Conservation (phyloP, 2,113 vertebrate species). For the Regulus satrapa region DNA sequence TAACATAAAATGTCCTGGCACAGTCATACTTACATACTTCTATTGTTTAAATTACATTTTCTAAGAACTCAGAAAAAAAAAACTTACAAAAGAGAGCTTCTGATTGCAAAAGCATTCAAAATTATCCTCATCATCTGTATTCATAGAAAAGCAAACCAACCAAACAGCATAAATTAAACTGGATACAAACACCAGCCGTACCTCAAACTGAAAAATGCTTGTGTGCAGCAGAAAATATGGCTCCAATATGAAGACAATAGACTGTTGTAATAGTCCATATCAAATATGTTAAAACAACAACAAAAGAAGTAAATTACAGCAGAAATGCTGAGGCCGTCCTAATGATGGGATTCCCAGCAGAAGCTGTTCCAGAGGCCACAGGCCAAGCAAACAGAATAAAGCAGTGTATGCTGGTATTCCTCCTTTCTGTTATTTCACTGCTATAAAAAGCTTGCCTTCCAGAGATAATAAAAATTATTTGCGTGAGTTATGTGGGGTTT, state of each 20-base stretch:
- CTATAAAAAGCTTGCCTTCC: constrained; percentile 31
- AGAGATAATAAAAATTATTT: constrained; percentile 11
- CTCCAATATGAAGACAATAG: not conserved
- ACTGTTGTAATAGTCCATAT: not conserved
- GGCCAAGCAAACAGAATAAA: constrained; percentile 46
- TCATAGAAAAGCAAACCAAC: not conserved
- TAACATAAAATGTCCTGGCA: constrained; percentile 29
- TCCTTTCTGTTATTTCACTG: not conserved
- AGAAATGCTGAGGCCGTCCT: not conserved
- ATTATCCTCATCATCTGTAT: not conserved
- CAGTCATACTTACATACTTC: not conserved
- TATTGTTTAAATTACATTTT: constrained; percentile 33
- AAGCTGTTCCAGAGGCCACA: constrained; percentile 22
- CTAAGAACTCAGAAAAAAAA: not conserved
- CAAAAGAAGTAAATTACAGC: not conserved
- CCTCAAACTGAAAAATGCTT: not conserved
- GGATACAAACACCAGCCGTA: not conserved
- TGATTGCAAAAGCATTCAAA: not conserved
- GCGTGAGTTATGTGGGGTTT: not conserved
- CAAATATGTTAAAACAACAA: not conserved
- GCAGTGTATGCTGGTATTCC: not conserved
- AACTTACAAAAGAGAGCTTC: not conserved
- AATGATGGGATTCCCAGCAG: not conserved
- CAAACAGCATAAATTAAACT: not conserved
- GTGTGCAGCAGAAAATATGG: not conserved